phyloP scores from a whole-genome alignment of 2,888 invertebrate species.

The Andrena dorsata region DNA sequence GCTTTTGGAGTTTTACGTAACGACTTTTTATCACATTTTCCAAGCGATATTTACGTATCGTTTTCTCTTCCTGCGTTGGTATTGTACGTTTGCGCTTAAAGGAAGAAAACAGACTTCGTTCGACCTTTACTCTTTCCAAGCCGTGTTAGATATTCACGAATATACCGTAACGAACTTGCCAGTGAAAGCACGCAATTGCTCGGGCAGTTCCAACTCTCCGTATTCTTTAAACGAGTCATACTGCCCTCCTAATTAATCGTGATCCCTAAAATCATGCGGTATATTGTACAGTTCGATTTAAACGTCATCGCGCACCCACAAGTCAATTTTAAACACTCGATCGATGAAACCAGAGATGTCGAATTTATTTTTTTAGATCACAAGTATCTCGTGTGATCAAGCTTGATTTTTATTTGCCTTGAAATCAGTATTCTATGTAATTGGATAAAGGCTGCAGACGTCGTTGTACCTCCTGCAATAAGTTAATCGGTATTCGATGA shows the following conservation, averaged over 20 bases:
- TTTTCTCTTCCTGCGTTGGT: background rate
- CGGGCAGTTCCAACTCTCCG: conserved; percentile 35
- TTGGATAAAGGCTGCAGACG: background rate
- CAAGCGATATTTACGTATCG: background rate
- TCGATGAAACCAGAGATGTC: conserved; percentile 32
- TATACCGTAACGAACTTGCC: background rate
- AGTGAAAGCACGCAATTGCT: conserved; percentile 4
- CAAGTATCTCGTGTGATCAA: conserved; percentile 3
- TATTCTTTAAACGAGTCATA: conserved; percentile 45
- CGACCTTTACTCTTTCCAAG: background rate
- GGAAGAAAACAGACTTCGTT: background rate
- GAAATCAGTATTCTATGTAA: conserved; percentile 37
- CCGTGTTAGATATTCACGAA: background rate
- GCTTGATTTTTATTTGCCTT: conserved; percentile 28
- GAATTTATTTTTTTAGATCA: conserved; percentile 57
- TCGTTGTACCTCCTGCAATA: conserved; percentile 39
- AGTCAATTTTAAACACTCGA: conserved; percentile 37
- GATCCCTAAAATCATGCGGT: conserved; percentile 1
- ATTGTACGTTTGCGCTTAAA: background rate
- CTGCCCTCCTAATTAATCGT: conserved; percentile 59
- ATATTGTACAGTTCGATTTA: conserved; percentile 28
- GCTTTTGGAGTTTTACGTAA: background rate
- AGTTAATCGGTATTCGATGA: conserved; percentile 20
- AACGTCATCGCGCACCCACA: conserved; percentile 14
- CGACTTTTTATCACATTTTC: conserved; percentile 5